Conservation (phyloP, 2,113 vertebrate genomes). For the Tympanuchus pallidicinctus region DNA sequence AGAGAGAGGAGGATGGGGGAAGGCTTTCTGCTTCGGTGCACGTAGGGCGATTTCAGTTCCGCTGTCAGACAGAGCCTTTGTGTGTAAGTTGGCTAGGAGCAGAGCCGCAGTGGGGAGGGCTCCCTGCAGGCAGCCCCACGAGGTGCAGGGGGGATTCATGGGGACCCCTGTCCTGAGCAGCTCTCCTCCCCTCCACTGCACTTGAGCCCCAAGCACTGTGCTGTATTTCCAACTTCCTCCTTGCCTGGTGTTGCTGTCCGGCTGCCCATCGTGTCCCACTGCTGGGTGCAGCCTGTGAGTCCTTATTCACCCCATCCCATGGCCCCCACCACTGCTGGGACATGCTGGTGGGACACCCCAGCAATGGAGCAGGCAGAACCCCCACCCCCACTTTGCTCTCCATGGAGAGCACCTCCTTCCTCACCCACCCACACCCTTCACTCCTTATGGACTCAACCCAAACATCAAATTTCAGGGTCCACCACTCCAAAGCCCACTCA, state of each 20-base stretch:
- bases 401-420: accelerated
- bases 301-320: accelerated
- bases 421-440: not conserved
- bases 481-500: not conserved
- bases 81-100: not conserved
- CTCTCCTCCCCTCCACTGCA: accelerated
- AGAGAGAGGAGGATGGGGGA: not conserved
- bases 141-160: accelerated
- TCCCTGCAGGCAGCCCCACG: not conserved
- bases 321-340: accelerated
- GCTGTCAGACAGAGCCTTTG: not conserved
- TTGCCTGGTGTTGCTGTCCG: accelerated
- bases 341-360: accelerated
- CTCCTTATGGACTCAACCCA: accelerated
- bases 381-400: not conserved
- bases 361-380: not conserved
- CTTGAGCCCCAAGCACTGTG: accelerated
- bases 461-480: not conserved
- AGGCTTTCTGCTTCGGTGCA: not conserved
- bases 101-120: not conserved
- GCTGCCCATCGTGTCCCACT: accelerated
- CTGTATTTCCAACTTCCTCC: constrained; percentile 27
- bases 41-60: accelerated
- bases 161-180: not conserved
- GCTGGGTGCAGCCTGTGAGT: not conserved